Percentiles rank a stretch among this genome's conserved stretches.
These are phyloP conservation scores for Dorcus hopei DNA, from an alignment of 2,888 invertebrate genomes.

Conservation along the genomic window DNA sequence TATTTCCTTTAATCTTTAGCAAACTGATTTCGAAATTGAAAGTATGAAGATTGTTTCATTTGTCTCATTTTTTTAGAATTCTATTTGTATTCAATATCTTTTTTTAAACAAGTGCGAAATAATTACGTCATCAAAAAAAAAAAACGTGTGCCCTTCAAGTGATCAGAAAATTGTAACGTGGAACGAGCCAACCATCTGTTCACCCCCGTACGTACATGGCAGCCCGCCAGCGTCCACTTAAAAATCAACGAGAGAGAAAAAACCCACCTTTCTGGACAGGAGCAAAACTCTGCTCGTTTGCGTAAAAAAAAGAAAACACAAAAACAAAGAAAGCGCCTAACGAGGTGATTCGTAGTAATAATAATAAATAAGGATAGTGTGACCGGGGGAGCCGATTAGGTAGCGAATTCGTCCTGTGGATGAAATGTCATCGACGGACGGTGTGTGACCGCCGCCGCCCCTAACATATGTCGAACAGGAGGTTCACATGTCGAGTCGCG, in stretches of 20 bases:
- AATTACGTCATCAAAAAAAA: no score
- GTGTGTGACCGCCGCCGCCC: constrained; percentile 19
- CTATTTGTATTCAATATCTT: no score
- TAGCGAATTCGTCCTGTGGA: not conserved
- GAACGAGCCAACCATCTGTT: constrained; percentile 34
- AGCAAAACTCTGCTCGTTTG: not conserved
- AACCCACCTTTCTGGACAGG: not conserved
- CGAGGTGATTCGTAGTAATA: not conserved
- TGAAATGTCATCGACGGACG: constrained; percentile 19
- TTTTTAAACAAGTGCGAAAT: no score
- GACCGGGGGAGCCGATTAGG: not conserved
- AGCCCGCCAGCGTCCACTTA: constrained; percentile 23
- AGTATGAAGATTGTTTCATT: no score
- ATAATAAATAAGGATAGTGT: not conserved
- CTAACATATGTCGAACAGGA: constrained; percentile 24
- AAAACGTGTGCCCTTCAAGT: constrained; percentile 1
- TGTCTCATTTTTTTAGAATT: no score
- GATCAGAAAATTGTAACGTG: constrained; percentile 23
- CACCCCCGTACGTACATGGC: constrained; percentile 30
- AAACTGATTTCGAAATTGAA: no score
- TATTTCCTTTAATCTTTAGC: no score
- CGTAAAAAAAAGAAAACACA: not conserved
- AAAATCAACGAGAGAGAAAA: constrained; percentile 12
- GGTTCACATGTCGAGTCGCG: constrained; percentile 36
- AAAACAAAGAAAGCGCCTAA: not conserved